phyloP scores from a whole-genome alignment of 23 tunicate species.

The Phallusia fumigata region DNA sequence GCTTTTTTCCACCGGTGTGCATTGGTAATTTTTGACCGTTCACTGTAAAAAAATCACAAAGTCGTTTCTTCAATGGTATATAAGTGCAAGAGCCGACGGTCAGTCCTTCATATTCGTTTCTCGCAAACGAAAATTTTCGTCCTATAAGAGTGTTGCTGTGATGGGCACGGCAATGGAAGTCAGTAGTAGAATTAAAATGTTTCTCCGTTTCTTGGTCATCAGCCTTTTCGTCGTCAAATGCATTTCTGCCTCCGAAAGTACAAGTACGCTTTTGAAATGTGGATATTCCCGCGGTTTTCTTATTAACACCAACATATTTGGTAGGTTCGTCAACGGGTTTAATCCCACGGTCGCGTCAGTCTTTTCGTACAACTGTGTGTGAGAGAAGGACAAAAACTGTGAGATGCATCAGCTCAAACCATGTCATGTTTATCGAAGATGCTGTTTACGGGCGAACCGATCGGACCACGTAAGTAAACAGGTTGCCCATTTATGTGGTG shows the following conservation, averaged over 20 bases:
- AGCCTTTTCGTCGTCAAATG: not conserved
- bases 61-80: not conserved
- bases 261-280: too few species aligned
- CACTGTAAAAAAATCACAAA: not conserved
- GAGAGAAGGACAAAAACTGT: conserved; percentile 31
- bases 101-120: not conserved
- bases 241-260: not conserved
- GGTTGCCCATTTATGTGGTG: not conserved
- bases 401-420: conserved; percentile 1
- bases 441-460: conserved; percentile 34
- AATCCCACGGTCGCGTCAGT: conserved; percentile 24
- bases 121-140: not conserved
- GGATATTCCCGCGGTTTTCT: not conserved
- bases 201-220: not conserved
- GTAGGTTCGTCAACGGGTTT: conserved; percentile 7
- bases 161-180: not conserved
- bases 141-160: not conserved
- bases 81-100: not conserved
- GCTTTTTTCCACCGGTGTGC: not conserved
- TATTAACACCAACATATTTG: not conserved
- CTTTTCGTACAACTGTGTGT: conserved; percentile 27
- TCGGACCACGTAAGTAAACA: conserved; percentile 17
- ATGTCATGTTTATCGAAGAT: conserved; percentile 38
- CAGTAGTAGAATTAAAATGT: not conserved
- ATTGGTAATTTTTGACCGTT: not conserved